These are phyloP conservation scores for Apodemia zela DNA, from an alignment of 2,888 invertebrate species.

Conservation along the genomic window DNA sequence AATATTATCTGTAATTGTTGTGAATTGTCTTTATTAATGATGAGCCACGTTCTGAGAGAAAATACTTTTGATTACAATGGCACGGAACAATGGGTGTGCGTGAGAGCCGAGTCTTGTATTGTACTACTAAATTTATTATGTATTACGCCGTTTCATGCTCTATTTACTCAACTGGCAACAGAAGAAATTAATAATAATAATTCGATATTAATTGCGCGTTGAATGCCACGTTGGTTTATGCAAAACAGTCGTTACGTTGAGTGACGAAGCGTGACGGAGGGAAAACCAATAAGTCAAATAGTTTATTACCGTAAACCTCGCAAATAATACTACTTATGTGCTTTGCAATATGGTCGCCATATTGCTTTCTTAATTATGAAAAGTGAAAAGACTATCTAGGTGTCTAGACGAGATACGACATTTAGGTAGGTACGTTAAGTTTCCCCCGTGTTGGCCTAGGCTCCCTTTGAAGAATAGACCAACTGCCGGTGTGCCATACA, in stretches of 20 bases:
- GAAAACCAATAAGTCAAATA: conserved; percentile 34
- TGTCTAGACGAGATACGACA: no score
- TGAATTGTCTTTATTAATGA: conserved; percentile 55
- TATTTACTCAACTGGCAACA: conserved; percentile 67
- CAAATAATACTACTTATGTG: not conserved
- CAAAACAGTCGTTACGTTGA: conserved; percentile 51
- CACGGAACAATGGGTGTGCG: conserved; percentile 63
- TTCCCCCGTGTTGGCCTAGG: no score
- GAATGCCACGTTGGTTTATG: conserved; percentile 52
- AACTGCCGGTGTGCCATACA: no score
- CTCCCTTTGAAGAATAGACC: no score
- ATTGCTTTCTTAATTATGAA: not conserved
- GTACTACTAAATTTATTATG: conserved; percentile 64
- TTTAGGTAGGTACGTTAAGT: no score
- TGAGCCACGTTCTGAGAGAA: conserved; percentile 57
- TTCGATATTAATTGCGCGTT: conserved; percentile 64
- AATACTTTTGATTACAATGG: conserved; percentile 66
- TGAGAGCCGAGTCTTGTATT: conserved; percentile 62
- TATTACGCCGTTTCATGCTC: conserved; percentile 66
- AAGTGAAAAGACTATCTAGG: no score
- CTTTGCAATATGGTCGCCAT: not conserved
- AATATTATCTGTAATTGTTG: conserved; percentile 44
- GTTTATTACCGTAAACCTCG: not conserved
- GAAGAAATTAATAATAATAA: conserved; percentile 72
- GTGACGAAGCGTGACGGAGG: conserved; percentile 53